These are phyloP conservation scores for Brachypodius melanocephalos DNA, from an alignment of 2,113 vertebrate genomes.

Conservation along the genomic window DNA sequence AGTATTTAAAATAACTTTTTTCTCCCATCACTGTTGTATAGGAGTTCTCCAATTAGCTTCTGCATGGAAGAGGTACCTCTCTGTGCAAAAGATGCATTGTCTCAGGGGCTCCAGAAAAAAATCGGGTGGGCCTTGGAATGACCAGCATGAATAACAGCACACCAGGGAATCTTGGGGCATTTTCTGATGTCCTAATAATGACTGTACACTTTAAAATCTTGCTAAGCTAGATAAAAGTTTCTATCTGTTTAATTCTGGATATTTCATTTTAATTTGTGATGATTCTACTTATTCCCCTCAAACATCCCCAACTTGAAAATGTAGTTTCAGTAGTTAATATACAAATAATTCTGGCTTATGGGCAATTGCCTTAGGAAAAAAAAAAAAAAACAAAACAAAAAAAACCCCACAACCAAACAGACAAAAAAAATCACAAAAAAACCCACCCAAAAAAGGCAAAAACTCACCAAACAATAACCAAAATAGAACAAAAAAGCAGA, in stretches of 20 bases:
- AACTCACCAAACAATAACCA: rapidly evolving
- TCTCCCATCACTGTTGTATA: not conserved
- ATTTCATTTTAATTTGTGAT: not conserved
- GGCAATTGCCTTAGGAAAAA: not conserved
- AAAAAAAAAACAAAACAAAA: rapidly evolving
- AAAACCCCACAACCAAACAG: too few species aligned
- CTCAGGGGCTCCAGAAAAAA: not conserved
- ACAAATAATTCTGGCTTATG: not conserved
- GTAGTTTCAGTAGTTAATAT: not conserved
- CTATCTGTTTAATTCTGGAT: not conserved
- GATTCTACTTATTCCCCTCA: not conserved
- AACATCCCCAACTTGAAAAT: not conserved
- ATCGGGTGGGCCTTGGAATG: not conserved
- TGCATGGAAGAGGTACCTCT: not conserved
- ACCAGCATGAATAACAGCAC: rapidly evolving
- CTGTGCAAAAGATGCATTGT: not conserved
- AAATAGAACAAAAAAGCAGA: not conserved
- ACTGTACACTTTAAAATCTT: not conserved
- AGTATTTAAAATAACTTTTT: not conserved
- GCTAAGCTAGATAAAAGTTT: not conserved
- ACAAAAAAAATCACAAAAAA: too few species aligned
- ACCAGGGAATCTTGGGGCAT: not conserved
- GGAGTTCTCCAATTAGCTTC: not conserved
- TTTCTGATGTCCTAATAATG: not conserved
- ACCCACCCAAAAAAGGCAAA: not conserved